Evolutionary conservation across 2,113 vertebrate genomes (phyloP).

Genomic region (Argyrosomus japonicus): DNA sequence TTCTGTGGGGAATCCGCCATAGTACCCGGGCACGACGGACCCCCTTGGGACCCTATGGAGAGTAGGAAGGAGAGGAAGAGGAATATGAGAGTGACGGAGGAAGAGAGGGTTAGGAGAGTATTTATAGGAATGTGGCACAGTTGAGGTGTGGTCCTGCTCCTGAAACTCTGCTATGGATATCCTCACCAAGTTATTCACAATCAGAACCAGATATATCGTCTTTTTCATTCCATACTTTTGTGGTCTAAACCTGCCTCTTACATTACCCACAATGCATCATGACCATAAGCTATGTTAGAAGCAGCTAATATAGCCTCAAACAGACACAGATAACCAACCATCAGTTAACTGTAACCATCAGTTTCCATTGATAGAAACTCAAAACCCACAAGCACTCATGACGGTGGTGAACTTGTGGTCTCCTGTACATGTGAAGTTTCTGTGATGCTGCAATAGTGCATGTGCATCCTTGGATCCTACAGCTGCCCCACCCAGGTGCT

Average conservation of each 20-base stretch:
- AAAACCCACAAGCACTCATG: no score
- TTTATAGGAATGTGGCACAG: no score
- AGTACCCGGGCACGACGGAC: no score
- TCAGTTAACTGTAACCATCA: background rate
- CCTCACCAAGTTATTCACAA: no score
- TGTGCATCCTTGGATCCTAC: background rate
- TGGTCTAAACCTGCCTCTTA: background rate
- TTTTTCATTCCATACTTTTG: background rate
- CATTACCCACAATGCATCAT: background rate
- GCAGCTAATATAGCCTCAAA: background rate
- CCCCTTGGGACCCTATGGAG: no score
- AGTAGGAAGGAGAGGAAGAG: no score
- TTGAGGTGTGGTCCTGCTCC: no score
- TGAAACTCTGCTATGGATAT: no score
- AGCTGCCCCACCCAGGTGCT: background rate
- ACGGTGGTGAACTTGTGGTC: background rate
- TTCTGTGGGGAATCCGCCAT: background rate
- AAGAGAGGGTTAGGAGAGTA: no score
- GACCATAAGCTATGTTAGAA: background rate
- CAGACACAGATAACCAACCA: background rate
- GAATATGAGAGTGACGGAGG: no score
- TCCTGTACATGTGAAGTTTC: background rate
- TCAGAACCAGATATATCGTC: background rate
- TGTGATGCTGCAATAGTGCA: background rate
- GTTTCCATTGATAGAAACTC: background rate